phyloP scores from a whole-genome alignment of 2,888 invertebrate species.

The Polymixis flavicincta region DNA sequence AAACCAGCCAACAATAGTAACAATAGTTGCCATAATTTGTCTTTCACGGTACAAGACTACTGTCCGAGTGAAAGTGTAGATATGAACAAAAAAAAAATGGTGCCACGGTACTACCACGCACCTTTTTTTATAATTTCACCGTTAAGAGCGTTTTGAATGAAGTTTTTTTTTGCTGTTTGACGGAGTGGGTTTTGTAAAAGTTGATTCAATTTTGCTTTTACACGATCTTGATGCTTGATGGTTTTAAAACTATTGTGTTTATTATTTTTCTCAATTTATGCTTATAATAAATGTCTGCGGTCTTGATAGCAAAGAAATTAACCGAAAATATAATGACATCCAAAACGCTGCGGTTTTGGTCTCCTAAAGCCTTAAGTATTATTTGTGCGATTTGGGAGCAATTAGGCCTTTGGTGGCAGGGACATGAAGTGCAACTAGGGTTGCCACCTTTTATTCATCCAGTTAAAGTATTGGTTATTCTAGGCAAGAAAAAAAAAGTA shows the following conservation, averaged over 20 bases:
- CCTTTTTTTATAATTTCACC: slow-evolving; percentile 49
- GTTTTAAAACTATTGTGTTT: background rate
- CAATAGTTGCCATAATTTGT: slow-evolving; percentile 35
- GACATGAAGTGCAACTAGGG: too few species aligned
- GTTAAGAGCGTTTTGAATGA: slow-evolving; percentile 13
- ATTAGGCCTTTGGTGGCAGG: too few species aligned
- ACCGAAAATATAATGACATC: background rate
- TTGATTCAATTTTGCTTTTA: background rate
- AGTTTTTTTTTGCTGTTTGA: background rate
- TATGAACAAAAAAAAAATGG: slow-evolving; percentile 52
- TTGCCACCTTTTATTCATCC: too few species aligned
- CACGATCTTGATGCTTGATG: background rate
- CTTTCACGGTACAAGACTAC: slow-evolving; percentile 17
- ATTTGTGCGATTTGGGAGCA: background rate
- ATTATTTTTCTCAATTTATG: background rate
- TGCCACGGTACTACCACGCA: slow-evolving; percentile 45
- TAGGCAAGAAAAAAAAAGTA: too few species aligned
- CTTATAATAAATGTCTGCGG: background rate
- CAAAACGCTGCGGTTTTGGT: background rate
- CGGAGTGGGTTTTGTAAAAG: background rate
- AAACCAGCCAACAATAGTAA: slow-evolving; percentile 6
- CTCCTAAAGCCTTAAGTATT: background rate
- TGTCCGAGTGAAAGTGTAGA: slow-evolving; percentile 55
- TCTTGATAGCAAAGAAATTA: background rate
- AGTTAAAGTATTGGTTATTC: too few species aligned